Evolutionary conservation across 2,888 invertebrate genomes (phyloP).

Genomic region (Erebia aethiops): DNA sequence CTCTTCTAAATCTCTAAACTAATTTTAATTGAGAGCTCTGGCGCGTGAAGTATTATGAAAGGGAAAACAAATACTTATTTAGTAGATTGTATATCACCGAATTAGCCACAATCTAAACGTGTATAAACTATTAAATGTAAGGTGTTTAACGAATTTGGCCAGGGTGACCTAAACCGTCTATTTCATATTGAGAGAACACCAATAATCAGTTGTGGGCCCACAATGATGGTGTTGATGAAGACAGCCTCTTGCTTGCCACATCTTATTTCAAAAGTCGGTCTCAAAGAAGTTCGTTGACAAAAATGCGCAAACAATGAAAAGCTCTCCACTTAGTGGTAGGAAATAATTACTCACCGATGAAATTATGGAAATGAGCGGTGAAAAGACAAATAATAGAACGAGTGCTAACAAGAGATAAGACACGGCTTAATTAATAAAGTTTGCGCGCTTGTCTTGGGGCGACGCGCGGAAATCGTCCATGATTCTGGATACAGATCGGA

Average conservation of each 20-base stretch:
- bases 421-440: slow-evolving; percentile 84
- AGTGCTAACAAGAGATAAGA: slow-evolving; percentile 84
- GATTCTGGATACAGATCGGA: slow-evolving; percentile 77
- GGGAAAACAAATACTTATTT: no score
- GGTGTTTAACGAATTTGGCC: no score
- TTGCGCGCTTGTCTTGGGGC: slow-evolving; percentile 75
- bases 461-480: slow-evolving; percentile 64
- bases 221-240: neutral
- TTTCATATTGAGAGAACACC: no score
- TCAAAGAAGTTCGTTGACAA: slow-evolving; percentile 54
- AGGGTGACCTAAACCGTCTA: no score
- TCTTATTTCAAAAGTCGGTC: slow-evolving; percentile 28
- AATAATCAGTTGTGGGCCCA: no score
- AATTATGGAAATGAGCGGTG: slow-evolving; percentile 83
- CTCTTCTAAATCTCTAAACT: no score
- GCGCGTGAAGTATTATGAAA: no score
- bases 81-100: no score
- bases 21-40: no score
- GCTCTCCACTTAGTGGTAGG: slow-evolving; percentile 74
- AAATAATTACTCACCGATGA: slow-evolving; percentile 80
- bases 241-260: neutral
- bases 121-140: no score
- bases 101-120: no score
- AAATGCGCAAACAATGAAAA: slow-evolving; percentile 76
- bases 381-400: slow-evolving; percentile 83